Base-by-base conservation (phyloP, 2,888 invertebrate species). In the Drosophila tanythrix region DNA sequence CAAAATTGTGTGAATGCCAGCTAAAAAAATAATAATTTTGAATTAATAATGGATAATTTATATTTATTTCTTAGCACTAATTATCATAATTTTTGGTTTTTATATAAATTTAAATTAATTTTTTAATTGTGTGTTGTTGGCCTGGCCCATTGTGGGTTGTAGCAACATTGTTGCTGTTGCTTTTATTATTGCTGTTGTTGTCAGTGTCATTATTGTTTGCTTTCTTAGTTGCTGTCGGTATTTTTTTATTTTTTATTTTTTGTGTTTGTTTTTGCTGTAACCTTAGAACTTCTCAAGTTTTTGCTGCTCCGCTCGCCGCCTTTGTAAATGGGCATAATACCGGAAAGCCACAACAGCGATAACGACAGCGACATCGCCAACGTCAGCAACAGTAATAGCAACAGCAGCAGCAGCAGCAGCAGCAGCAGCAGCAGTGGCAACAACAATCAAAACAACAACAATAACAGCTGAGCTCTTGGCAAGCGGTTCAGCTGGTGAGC, bases 251-350 rank as follows among this genome's bases (percentile, higher is more conserved):
- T 31, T 56, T 40, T 52, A 48, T 68, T 33, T 56, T 51, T 67
- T 52, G 5, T 25, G 10, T 21, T 43, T 43, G 10, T 62, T 40
- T 61, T 48, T 68, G 68, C 76, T 83, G 76, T 84, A 89, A 81
- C 88, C 88, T 90, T 88, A 83, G 82, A 83, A 83, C 79, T 86
- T 77, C 71, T 81, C 67, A 76, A 81, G 82, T 81, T 88, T 70
- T 85, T 70, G 82, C 67, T 87, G 67, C 57, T 43, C 15, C 21
- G 29, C 29, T 74, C 72, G 83, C 74, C 70, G 88, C 76, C 73
- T 86, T 90, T 86, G 79, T 88, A 86, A 86, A 88, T 88, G 89
- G 79, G 81, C 89, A 90, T 89, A 87, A 89, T 87, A 89, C 87
- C 87, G 87, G 90, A 87, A 90, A 87, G 89, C 84, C 76, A 78